Conservation (phyloP, 2,888 invertebrate species). For the Fissipunctia ypsillon region DNA sequence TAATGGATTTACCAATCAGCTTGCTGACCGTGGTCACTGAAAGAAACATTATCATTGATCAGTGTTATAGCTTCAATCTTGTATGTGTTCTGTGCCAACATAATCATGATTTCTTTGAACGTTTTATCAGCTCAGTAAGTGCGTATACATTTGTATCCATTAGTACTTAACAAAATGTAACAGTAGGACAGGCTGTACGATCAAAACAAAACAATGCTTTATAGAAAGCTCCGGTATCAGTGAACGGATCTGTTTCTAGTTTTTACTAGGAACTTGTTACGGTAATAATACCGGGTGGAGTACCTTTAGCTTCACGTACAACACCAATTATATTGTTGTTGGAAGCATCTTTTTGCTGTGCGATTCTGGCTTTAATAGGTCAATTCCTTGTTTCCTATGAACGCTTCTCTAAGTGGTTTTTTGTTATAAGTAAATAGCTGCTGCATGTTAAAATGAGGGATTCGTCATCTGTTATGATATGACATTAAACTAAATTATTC, state of each 20-base stretch:
- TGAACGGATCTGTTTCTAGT: slow-evolving; percentile 67
- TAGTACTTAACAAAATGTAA: slow-evolving; percentile 27
- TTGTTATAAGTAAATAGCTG: no score
- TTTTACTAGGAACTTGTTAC: slow-evolving; percentile 48
- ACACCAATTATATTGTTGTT: slow-evolving; percentile 15
- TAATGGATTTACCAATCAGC: not conserved
- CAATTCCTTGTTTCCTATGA: not conserved
- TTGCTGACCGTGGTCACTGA: not conserved
- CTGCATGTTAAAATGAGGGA: not conserved
- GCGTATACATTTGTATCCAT: slow-evolving; percentile 1
- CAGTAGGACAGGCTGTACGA: slow-evolving; percentile 33
- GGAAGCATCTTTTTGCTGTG: not conserved
- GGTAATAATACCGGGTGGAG: slow-evolving; percentile 11
- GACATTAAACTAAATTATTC: not conserved
- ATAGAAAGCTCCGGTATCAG: slow-evolving; percentile 69
- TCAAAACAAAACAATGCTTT: slow-evolving; percentile 52
- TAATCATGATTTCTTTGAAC: slow-evolving; percentile 3
- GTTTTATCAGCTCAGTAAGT: not conserved
- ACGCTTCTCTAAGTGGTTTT: not conserved
- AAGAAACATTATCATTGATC: not conserved
- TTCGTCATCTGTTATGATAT: not conserved
- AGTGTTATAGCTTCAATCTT: not conserved
- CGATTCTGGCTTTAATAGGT: not conserved
- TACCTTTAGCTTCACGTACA: slow-evolving; percentile 19
- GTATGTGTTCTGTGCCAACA: not conserved